phyloP scores from a whole-genome alignment of 1,140 invertebrate genomes.

The Adoxophyes honmai region DNA sequence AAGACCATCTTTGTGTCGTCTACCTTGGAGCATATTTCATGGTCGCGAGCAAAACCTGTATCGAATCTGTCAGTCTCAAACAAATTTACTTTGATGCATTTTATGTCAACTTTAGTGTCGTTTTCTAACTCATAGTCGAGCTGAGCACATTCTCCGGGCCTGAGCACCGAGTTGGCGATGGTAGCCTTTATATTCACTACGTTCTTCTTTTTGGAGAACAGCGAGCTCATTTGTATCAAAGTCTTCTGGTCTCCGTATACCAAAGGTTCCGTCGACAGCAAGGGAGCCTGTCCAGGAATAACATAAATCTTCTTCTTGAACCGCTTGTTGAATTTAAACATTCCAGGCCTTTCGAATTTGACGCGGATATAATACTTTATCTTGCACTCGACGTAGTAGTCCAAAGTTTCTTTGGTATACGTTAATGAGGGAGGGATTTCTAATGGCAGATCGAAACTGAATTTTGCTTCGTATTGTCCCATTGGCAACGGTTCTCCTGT shows the following conservation, averaged over 20 bases:
- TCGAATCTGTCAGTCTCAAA: not conserved
- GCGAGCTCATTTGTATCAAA: not conserved
- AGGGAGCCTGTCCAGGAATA: not conserved
- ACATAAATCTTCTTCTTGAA: slow-evolving; percentile 17
- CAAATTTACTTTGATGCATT: slow-evolving; percentile 15
- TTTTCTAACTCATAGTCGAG: slow-evolving; percentile 15
- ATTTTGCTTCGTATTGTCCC: slow-evolving; percentile 2
- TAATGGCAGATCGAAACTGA: slow-evolving; percentile 15
- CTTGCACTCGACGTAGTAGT: not conserved
- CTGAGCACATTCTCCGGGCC: not conserved
- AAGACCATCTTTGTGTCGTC: not conserved
- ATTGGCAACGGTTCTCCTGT: not conserved
- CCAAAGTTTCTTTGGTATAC: not conserved
- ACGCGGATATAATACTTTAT: slow-evolving; percentile 10
- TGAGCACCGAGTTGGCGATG: slow-evolving; percentile 14
- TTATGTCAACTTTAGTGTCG: slow-evolving; percentile 2
- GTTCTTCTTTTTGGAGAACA: not conserved
- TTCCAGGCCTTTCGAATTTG: not conserved
- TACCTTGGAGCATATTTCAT: not conserved
- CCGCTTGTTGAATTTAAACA: not conserved
- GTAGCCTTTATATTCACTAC: slow-evolving; percentile 14
- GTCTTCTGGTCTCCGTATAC: slow-evolving; percentile 10
- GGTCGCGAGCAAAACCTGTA: not conserved
- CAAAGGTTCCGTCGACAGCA: not conserved
- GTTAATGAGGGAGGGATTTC: slow-evolving; percentile 14